Evolutionary conservation across 2,113 vertebrate genomes (phyloP), one percentile per base, ranked within the genome.

Genomic region (Falcunculus frontatus): DNA sequence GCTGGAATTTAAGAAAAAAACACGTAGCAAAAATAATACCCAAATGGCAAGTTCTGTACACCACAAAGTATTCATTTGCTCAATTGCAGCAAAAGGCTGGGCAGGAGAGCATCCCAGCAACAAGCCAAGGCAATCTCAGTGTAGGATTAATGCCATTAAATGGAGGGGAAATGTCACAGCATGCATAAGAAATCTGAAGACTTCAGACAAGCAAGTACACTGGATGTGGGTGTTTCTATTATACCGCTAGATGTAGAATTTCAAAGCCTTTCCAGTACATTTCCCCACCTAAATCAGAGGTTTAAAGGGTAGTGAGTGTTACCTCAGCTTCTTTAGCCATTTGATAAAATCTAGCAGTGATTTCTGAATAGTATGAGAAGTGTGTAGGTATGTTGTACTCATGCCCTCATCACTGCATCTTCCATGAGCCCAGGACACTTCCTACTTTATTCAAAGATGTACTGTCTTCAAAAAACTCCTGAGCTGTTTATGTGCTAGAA

Each of bases 101-200:
- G 84, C 79, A 90, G 73, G 68, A 70, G 50, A 97, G 56, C 11
- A 6, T 74, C 93, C 68, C 89, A 92, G 84, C 69, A 95, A 91
- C 95, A 97, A 96, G 95, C 89, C 78, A 95, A 95, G 94, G 81
- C 97, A 97, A 84, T 70, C 68, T 84, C 77, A 7, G 86, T 1
- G 1, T 76, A 87, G 86, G 79, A 97, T 94, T 93, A 93, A 80
- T 69, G 84, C 56, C 93, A 57, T 96, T 84, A 93, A 65, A 76
- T 60, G 52, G 72, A 94, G 59, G 87, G 82, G 96, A 98, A 97
- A 94, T 96, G 97, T 95, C 95, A 94, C 80, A 94, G 95, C 94
- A 96, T 72, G 93, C 79, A 76, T 70, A 84, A 94, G 83, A 93
- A 92, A 94, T 88, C 47, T 65, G 59, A 95, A 95, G 57, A 55